Evolutionary conservation across 1,140 invertebrate genomes (phyloP).

Genomic region (Pseudomyrmex gracilis): DNA sequence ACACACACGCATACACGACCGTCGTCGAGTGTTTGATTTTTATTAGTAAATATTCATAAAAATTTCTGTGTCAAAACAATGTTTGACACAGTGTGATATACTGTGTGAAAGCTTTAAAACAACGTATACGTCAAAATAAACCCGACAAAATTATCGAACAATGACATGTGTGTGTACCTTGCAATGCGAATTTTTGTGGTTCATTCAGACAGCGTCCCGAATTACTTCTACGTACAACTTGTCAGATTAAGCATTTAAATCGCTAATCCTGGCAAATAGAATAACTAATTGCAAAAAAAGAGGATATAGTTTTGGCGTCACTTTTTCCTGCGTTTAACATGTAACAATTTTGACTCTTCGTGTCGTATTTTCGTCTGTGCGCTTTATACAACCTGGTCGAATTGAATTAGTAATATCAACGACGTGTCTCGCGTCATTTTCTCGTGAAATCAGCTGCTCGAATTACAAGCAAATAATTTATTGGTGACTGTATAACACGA

Average conservation of each 20-base stretch:
- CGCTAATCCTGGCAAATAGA: not conserved
- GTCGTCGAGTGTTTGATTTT: not conserved
- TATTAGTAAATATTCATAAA: conserved; percentile 44
- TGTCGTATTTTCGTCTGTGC: no score
- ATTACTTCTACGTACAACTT: no score
- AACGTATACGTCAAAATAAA: conserved; percentile 2
- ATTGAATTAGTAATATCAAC: conserved; percentile 28
- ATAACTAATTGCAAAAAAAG: not conserved
- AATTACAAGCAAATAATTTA: conserved; percentile 44
- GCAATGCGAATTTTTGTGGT: no score
- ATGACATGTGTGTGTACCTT: not conserved
- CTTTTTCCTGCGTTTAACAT: no score
- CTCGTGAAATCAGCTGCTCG: conserved; percentile 39
- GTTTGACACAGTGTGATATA: not conserved
- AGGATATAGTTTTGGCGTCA: no score
- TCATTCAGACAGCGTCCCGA: no score
- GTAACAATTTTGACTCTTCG: no score
- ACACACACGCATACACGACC: conserved; percentile 4
- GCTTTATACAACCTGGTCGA: not conserved
- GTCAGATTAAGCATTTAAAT: no score
- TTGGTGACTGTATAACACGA: conserved; percentile 27
- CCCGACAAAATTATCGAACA: conserved; percentile 12
- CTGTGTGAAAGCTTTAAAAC: no score
- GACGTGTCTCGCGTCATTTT: conserved; percentile 23
- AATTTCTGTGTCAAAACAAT: conserved; percentile 31